Evolutionary conservation across 1,140 invertebrate genomes (phyloP), one percentile per base, ranked within the genome.

Genomic region (Drosophila punjabiensis): DNA sequence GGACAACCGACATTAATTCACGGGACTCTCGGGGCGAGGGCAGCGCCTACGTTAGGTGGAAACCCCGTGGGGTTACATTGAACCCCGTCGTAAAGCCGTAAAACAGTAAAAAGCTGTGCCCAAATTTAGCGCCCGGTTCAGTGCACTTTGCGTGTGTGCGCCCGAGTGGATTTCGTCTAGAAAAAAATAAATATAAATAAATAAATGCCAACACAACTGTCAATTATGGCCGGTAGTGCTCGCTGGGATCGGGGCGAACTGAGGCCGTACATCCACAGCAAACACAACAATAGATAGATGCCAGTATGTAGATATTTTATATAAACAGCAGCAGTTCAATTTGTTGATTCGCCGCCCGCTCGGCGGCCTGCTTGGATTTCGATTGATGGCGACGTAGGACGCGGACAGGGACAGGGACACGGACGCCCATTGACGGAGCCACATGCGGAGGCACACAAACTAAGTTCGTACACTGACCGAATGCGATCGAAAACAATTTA

Each of bases 151-250:
- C 52, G 37, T 61, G 39, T 59, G 56, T 73, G 48, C 55, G 55
- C 37, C 61, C 35, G 56, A 48, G 48, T 71, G 55, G 43, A 58
- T 68, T 64, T 76, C 53, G 80, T 67, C 59, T 67, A 61, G 52
- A 82, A 82, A 74, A 78, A 79, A 67, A 71, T 35, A 52, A 33
- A 62, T 59, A 41, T 20, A 76, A 85, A 76, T 87, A 82, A 88
- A 89, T 85, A 85, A 90, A 90, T 79, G 78, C 86, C 85, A 73
- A 79, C 86, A 82, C 85, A 89, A 89, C 85, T 85, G 85, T 90
- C 85, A 89, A 89, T 89, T 89, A 89, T 90, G 75, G 86, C 62
- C 70, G 75, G 74, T 66, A 79, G 81, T 76, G 81, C 56, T 62
- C 59, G 81, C 73, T 47, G 76, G 64, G 66, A 79, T 58, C 53